A percentile compares a stretch with the other conserved stretches of the same genome.
Conservation (phyloP, 2,113 vertebrate species). For the Sminthopsis crassicaudata region DNA sequence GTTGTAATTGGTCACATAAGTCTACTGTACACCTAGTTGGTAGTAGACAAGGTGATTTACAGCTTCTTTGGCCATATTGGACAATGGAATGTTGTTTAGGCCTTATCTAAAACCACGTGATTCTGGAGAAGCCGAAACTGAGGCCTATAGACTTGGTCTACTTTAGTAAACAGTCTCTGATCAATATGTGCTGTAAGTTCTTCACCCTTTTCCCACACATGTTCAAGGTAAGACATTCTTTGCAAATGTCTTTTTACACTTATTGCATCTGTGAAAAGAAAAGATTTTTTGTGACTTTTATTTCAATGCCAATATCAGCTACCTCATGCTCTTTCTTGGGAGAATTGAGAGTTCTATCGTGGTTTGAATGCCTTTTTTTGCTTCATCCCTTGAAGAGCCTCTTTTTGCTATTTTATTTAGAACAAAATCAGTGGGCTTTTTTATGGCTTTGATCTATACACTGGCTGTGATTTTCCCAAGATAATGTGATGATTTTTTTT, state of each 20-base stretch:
- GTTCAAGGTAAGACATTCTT: conserved; percentile 95
- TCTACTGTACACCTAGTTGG: too few species aligned
- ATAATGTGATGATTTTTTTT: conserved; percentile 92
- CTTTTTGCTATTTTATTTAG: conserved; percentile 89
- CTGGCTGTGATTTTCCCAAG: conserved; percentile 96
- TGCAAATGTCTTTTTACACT: conserved; percentile 95
- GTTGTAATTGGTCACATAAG: too few species aligned
- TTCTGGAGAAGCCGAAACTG: too few species aligned
- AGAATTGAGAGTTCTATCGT: conserved; percentile 85
- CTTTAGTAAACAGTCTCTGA: too few species aligned
- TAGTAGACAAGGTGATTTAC: too few species aligned
- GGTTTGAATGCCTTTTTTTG: conserved; percentile 87
- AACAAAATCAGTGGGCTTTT: conserved; percentile 94
- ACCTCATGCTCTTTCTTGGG: conserved; percentile 88
- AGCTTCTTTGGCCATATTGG: too few species aligned
- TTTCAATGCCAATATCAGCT: conserved; percentile 89
- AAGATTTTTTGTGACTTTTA: conserved; percentile 95
- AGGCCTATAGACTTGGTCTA: too few species aligned
- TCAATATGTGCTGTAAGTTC: too few species aligned
- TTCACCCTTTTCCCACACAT: too few species aligned
- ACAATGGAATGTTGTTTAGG: too few species aligned
- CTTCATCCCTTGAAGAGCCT: conserved; percentile 90
- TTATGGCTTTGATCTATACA: conserved; percentile 94
- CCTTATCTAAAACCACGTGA: too few species aligned
- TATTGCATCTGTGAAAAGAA: conserved; percentile 94